Evolutionary conservation across 2,888 invertebrate species (phyloP).

Genomic region (Prenolepis imparis): DNA sequence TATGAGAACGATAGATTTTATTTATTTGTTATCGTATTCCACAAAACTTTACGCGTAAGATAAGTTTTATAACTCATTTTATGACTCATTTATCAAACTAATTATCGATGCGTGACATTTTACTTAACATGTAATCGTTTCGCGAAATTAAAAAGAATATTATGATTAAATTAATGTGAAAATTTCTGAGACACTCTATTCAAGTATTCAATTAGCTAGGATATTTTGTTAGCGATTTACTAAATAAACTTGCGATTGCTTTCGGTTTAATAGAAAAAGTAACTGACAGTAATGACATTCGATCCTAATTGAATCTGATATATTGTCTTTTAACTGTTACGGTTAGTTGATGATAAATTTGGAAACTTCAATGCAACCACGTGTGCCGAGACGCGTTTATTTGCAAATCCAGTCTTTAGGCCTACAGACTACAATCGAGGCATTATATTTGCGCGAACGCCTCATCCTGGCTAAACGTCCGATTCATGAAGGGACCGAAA

Average conservation of each 20-base stretch:
- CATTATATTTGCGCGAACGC: conserved; percentile 65
- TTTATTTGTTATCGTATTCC: not conserved
- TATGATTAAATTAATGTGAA: not conserved
- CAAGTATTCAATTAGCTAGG: not conserved
- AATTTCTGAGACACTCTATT: not conserved
- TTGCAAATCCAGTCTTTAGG: conserved; percentile 70
- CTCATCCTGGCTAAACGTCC: conserved; percentile 65
- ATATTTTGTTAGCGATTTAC: not conserved
- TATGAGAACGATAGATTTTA: not conserved
- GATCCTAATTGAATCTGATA: conserved; percentile 37
- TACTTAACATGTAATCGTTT: not conserved
- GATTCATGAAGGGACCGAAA: conserved; percentile 48
- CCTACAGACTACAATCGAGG: conserved; percentile 70
- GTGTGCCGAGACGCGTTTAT: conserved; percentile 62
- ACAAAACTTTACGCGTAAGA: not conserved
- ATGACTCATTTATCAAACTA: not conserved
- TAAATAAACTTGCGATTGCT: not conserved
- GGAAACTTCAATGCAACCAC: conserved; percentile 48
- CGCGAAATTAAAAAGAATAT: not conserved
- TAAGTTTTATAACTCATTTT: not conserved
- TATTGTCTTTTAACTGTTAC: conserved; percentile 42
- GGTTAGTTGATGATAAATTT: conserved; percentile 48
- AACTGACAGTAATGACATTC: conserved; percentile 26
- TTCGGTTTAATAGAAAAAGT: not conserved
- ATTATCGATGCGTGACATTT: not conserved